phyloP scores from a whole-genome alignment of 1,140 invertebrate species.

The Drosophila eugracilis region DNA sequence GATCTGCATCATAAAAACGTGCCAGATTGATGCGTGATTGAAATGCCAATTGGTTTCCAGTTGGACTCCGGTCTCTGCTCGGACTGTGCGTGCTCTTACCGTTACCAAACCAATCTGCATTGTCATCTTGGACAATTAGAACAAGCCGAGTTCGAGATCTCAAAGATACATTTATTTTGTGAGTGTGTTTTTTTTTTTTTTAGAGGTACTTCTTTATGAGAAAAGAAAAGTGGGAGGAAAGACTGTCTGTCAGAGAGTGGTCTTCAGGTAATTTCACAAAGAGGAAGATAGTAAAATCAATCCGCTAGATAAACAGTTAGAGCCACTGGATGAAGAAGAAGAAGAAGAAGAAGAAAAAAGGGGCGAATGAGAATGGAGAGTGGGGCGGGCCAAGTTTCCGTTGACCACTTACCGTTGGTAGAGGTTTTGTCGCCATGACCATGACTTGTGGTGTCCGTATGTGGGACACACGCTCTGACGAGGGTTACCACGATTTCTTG shows the following conservation, averaged over 20 bases:
- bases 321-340: too few species aligned
- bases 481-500: constrained; percentile 20
- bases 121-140: constrained; percentile 77
- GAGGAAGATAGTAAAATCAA: constrained; percentile 26
- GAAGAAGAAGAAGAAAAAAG: too few species aligned
- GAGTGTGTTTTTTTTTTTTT: constrained; percentile 41
- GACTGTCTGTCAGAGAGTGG: constrained; percentile 7
- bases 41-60: constrained; percentile 78
- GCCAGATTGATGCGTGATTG: constrained; percentile 84
- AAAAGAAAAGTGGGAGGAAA: constrained; percentile 54
- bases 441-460: constrained; percentile 38
- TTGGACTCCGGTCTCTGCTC: constrained; percentile 19
- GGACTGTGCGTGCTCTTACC: constrained; percentile 63
- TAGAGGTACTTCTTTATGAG: constrained; percentile 27
- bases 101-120: constrained; percentile 69
- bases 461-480: constrained; percentile 19
- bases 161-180: constrained; percentile 38
- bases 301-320: constrained; percentile 66
- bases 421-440: constrained; percentile 45
- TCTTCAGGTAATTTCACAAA: not conserved
- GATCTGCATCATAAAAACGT: constrained; percentile 84
- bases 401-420: constrained; percentile 49
- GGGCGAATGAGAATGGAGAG: not conserved
- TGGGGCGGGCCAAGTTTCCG: constrained; percentile 54
- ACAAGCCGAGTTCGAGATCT: constrained; percentile 17